These are phyloP conservation scores for Melitaea cinxia DNA, from an alignment of 1,140 invertebrate genomes.

Conservation along the genomic window DNA sequence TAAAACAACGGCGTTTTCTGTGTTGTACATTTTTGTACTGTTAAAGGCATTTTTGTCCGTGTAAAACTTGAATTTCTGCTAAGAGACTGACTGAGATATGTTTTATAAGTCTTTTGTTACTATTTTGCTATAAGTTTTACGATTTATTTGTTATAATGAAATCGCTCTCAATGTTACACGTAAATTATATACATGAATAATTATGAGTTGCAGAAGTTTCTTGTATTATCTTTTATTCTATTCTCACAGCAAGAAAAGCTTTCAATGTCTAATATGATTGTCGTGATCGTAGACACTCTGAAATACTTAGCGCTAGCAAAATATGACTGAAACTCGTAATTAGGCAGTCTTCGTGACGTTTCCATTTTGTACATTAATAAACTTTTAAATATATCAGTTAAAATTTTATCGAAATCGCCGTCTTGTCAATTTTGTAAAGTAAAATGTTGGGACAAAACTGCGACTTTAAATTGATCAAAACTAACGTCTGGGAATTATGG, in stretches of 20 bases:
- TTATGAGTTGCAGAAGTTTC: too few relatives aligned
- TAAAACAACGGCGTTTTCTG: background rate
- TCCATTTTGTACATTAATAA: slow-evolving; percentile 4
- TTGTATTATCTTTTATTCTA: background rate
- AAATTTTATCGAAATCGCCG: background rate
- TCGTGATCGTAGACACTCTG: slow-evolving; percentile 2
- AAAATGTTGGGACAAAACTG: background rate
- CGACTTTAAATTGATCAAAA: background rate
- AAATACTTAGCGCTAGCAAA: background rate
- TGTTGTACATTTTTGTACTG: background rate
- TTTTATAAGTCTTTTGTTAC: background rate
- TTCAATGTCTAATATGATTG: background rate
- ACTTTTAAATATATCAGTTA: background rate
- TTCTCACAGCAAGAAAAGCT: background rate
- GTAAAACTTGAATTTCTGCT: slow-evolving; percentile 2
- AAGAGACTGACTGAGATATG: background rate
- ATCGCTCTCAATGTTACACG: too few relatives aligned
- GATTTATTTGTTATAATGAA: too few relatives aligned
- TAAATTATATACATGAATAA: too few relatives aligned
- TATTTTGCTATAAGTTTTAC: too few relatives aligned
- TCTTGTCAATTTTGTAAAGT: slow-evolving; percentile 1
- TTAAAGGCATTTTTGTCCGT: slow-evolving; percentile 1
- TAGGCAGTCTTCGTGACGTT: slow-evolving; percentile 1
- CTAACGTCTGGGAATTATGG: background rate
- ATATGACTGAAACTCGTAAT: slow-evolving; percentile 13